Base-by-base conservation (phyloP, 2,888 invertebrate genomes). In the Drosophila borborema region DNA sequence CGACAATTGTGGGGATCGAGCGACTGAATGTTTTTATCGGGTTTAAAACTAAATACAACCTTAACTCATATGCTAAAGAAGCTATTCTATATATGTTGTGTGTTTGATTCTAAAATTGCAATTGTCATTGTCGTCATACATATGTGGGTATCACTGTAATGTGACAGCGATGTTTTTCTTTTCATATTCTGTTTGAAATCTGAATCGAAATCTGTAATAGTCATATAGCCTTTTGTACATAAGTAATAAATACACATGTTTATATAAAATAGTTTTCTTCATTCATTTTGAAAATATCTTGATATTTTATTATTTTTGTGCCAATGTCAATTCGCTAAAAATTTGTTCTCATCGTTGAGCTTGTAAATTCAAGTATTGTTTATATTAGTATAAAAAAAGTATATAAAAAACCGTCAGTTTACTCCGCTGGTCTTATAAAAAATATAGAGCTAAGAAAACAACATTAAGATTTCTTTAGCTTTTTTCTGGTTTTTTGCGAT, bases 1-100 rank as follows among this genome's bases (percentile, higher is more conserved):
- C 92, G 94, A 95, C 18, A 94, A 94, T 61, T 97, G 97, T 93
- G 92, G 94, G 63, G 90, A 92, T 23, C 92, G 93, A 59, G 94
- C 96, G 12, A 90, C 92, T 23, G 94, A 94, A 79, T 97, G 96
- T 92, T 92, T 83, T 67, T 93, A 93, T 64, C 74, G 75, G 20
- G 72, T 86, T 5, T 86, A 38, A 58, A 49, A 6, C 9, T n/a
- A 1, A 28, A 28, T 23, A 14, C 6, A 45, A 14, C 45, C 12
- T 5, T 7, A 40, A n/a, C 3, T n/a, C n/a, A n/a, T 41, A n/a
- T 41, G 41, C 41, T 41, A 8, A n/a, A 41, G 41, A 18, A 10
- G 45, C 45, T 45, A 20, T 12, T 43, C 10, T 18, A 41, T 18
- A 28, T 28, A 28, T 28, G 28, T 3, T 20, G 20, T 20, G 14